Evolutionary conservation across 2,797 vertebrate genomes (phyloP), one percentile per base, ranked within the genome.

Genomic region (Oryzias dopingdopingensis): DNA sequence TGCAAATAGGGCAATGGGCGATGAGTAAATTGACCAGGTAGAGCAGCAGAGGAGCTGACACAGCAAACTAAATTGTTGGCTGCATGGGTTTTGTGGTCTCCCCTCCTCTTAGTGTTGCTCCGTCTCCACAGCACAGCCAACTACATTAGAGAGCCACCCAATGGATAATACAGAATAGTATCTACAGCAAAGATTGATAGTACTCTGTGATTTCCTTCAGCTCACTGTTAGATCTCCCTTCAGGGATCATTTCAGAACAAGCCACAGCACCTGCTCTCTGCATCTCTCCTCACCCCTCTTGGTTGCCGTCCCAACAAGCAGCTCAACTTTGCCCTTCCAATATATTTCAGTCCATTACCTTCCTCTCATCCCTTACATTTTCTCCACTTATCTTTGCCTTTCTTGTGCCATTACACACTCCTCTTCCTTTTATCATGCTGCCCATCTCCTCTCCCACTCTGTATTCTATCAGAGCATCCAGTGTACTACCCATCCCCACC

Each of bases 1-100:
- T 85, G 81, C 76, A 79, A 85, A 85, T 84, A 60, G 46, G 2
- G 13, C 49, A 44, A 53, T 65, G 44, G 68, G n/a, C 62, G 56
- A 63, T 1, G 22, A 42, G 42, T 14, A 52, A 49, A 61, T 71
- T 3, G 14, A 42, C 20, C 73, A 77, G 77, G 80, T 83, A 68
- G 56, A 65, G 37, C 47, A 68, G 43, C 61, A 52, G 62, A 68
- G 72, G 59, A 75, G 81, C 80, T 81, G 80, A 84, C 78, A 69
- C 52, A 62, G 79, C 76, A 79, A 60, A 67, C 50, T 59, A 18
- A 56, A 63, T 8, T 58, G 70, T 43, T 70, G 51, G 50, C 59
- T 18, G 41, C 32, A 59, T 29, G 62, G 42, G 72, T 57, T 53
- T 6, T 68, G 40, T 66, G 67, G 52, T 43, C 52, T 53, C 66